phyloP scores from a whole-genome alignment of 2,113 vertebrate species.

The Hippolais icterina region DNA sequence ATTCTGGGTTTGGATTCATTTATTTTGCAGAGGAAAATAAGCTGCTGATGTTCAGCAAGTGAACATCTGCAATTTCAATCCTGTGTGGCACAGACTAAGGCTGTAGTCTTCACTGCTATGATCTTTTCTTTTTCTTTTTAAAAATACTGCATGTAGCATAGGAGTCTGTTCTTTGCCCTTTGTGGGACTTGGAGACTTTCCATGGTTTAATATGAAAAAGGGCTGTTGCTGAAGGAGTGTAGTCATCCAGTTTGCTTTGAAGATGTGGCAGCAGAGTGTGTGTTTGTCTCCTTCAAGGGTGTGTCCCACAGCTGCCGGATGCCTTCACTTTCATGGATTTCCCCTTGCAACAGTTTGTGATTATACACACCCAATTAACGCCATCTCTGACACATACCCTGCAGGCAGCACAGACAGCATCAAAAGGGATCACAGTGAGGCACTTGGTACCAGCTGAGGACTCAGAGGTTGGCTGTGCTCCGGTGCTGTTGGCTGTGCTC shows the following conservation, averaged over 20 bases:
- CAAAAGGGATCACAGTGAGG: background rate
- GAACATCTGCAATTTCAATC: slow-evolving; percentile 49
- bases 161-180: slow-evolving; percentile 15
- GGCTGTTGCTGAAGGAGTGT: background rate
- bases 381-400: background rate
- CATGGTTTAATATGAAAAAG: slow-evolving; percentile 63
- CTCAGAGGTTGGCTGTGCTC: background rate
- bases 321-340: slow-evolving; percentile 39
- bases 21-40: background rate
- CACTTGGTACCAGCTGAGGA: background rate
- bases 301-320: slow-evolving; percentile 48
- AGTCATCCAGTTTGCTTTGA: slow-evolving; percentile 47
- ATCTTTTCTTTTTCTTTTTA: slow-evolving; percentile 14
- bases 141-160: background rate
- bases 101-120: background rate
- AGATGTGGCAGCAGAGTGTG: slow-evolving; percentile 15
- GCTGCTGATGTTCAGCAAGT: slow-evolving; percentile 6
- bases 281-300: slow-evolving; percentile 22
- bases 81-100: background rate
- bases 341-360: background rate
- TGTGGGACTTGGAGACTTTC: slow-evolving; percentile 56
- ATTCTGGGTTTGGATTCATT: background rate
- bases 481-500: background rate
- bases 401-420: background rate
- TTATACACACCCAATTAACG: background rate